phyloP scores from a whole-genome alignment of 2,113 vertebrate genomes.

The Cichladusa arquata region DNA sequence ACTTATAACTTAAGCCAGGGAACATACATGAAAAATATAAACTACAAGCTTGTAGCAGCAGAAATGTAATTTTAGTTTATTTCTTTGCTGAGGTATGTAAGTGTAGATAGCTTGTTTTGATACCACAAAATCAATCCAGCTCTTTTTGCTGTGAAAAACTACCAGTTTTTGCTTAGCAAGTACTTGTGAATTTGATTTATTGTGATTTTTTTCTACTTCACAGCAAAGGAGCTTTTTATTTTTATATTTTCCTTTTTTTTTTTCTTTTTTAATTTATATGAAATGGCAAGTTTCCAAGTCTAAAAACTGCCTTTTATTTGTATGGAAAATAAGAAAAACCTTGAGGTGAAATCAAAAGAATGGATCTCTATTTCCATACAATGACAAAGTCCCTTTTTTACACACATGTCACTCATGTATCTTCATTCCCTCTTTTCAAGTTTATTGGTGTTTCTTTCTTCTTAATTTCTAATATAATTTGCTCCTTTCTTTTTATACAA shows the following conservation, averaged over 20 bases:
- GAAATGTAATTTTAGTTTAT: conserved; percentile 41
- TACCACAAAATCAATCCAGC: conserved; percentile 45
- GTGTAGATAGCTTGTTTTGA: conserved; percentile 33
- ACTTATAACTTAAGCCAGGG: not conserved
- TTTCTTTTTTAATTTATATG: not conserved
- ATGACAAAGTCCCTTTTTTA: not conserved
- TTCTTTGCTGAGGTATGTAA: conserved; percentile 6
- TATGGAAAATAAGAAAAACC: not conserved
- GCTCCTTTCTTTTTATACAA: fast-evolving
- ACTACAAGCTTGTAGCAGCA: not conserved
- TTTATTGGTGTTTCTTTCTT: fast-evolving
- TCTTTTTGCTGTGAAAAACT: conserved; percentile 8
- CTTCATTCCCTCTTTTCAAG: not conserved
- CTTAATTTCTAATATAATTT: not conserved
- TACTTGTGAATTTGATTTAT: conserved; percentile 53
- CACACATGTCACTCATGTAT: not conserved
- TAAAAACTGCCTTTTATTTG: not conserved
- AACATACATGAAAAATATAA: conserved; percentile 23
- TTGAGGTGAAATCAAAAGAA: not conserved
- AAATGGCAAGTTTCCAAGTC: not conserved
- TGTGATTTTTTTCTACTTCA: conserved; percentile 6
- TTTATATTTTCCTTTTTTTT: too few species aligned
- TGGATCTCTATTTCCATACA: not conserved
- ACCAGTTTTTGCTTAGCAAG: conserved; percentile 35
- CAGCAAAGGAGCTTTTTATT: not conserved